A percentile compares a stretch with the other conserved stretches of the same genome.
Conservation (phyloP, 2,797 vertebrate genomes). For the Silurus aristotelis region DNA sequence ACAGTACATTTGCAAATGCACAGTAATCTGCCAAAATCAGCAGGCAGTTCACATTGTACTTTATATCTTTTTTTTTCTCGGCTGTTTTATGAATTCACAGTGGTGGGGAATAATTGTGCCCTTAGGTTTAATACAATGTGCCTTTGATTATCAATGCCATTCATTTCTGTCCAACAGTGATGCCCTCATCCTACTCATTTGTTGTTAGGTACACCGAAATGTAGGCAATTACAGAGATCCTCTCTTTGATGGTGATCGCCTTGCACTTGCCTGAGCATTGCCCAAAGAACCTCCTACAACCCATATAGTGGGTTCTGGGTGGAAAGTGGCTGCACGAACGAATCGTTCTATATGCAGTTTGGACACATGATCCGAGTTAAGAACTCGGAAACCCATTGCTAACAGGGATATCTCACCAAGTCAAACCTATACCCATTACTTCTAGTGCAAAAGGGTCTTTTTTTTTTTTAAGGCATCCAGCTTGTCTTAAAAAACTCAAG, state of each 20-base stretch:
- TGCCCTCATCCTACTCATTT: slow-evolving; percentile 65
- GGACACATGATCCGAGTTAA: slow-evolving; percentile 29
- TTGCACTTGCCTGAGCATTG: slow-evolving; percentile 54
- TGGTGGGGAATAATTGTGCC: slow-evolving; percentile 76
- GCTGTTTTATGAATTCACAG: slow-evolving; percentile 64
- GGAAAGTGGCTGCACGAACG: slow-evolving; percentile 38
- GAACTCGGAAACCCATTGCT: slow-evolving; percentile 39
- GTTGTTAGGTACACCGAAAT: slow-evolving; percentile 51
- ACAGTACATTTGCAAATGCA: slow-evolving; percentile 50
- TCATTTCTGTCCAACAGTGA: slow-evolving; percentile 59
- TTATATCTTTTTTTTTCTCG: slow-evolving; percentile 41
- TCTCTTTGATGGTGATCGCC: slow-evolving; percentile 44
- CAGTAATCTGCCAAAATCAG: slow-evolving; percentile 50
- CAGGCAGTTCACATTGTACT: slow-evolving; percentile 51
- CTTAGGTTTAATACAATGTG: slow-evolving; percentile 86
- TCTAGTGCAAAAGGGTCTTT: slow-evolving; percentile 72
- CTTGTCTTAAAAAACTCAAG: slow-evolving; percentile 72
- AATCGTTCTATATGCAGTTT: slow-evolving; percentile 51
- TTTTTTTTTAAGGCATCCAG: slow-evolving; percentile 59
- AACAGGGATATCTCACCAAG: slow-evolving; percentile 50
- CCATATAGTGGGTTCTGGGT: slow-evolving; percentile 39
- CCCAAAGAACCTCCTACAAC: slow-evolving; percentile 53
- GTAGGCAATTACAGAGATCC: slow-evolving; percentile 24
- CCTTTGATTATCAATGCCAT: slow-evolving; percentile 86
- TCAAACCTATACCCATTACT: slow-evolving; percentile 33